Evolutionary conservation across 2,113 vertebrate species (phyloP).

Genomic region (Zootoca vivipara): DNA sequence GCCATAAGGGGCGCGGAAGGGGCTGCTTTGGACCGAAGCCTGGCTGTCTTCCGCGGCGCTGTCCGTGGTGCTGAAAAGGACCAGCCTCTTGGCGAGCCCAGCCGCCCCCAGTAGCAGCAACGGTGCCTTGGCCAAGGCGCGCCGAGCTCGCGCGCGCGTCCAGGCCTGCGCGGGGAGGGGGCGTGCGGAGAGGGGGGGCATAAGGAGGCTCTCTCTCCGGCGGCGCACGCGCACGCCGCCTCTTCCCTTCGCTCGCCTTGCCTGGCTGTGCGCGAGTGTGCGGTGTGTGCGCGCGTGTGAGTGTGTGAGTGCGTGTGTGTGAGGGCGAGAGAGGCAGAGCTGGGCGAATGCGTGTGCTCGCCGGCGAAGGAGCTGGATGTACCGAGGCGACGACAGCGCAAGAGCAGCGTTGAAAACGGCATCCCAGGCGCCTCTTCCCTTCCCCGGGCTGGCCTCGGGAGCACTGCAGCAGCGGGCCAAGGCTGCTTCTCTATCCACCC

Average conservation of each 20-base stretch:
- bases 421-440: slow-evolving; percentile 48
- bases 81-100: not conserved
- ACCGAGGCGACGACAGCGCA: slow-evolving; percentile 73
- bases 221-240: slow-evolving; percentile 51
- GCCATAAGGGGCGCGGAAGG: not conserved
- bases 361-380: slow-evolving; percentile 74
- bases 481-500: slow-evolving; percentile 38
- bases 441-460: slow-evolving; percentile 67
- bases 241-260: slow-evolving; percentile 29
- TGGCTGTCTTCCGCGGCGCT: slow-evolving; percentile 33
- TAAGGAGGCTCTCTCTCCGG: slow-evolving; percentile 39
- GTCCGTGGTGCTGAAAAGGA: slow-evolving; percentile 81
- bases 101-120: not conserved
- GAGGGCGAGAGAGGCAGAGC: slow-evolving; percentile 58
- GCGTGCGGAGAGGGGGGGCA: slow-evolving; percentile 5
- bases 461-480: slow-evolving; percentile 63
- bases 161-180: not conserved
- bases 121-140: not conserved
- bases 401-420: slow-evolving; percentile 69
- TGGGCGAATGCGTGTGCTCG: slow-evolving; percentile 73
- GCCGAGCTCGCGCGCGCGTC: slow-evolving; percentile 11
- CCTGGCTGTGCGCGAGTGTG: slow-evolving; percentile 16
- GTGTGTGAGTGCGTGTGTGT: slow-evolving; percentile 20
- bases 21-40: too few relatives aligned
- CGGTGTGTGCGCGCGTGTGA: slow-evolving; percentile 40